A percentile compares a stretch with the other conserved stretches of the same genome.
Conservation (phyloP, 2,797 vertebrate species). For the Ciconia nigra region DNA sequence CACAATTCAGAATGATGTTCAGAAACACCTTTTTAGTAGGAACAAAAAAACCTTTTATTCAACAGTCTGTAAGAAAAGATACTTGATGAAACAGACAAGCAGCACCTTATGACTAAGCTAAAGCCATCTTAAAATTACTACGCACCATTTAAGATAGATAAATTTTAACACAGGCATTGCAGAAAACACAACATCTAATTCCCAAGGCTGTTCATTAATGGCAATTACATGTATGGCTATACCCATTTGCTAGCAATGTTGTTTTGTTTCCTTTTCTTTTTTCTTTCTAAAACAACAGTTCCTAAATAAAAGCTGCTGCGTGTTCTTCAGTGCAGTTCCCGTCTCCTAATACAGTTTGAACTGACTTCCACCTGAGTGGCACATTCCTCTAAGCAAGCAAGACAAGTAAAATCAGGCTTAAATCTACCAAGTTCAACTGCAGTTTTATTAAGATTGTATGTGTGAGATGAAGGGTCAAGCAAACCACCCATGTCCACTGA, state of each 20-base stretch:
- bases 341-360: background rate
- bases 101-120: background rate
- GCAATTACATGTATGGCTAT: background rate
- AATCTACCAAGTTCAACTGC: background rate
- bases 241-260: background rate
- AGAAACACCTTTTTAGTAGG: background rate
- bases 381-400: background rate
- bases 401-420: background rate
- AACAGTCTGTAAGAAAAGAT: background rate
- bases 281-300: background rate
- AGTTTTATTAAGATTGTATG: background rate
- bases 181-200: background rate
- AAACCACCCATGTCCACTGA: background rate
- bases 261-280: background rate
- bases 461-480: background rate
- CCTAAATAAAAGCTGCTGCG: background rate
- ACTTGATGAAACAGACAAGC: background rate
- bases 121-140: background rate
- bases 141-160: background rate
- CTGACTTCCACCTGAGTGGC: background rate
- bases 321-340: background rate
- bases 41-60: background rate
- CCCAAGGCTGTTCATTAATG: background rate
- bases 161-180: background rate
- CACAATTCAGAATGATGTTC: background rate